Evolutionary conservation across 2,113 vertebrate species (phyloP), one percentile per base, ranked within the genome.

Genomic region (Chloroceryle aenea): DNA sequence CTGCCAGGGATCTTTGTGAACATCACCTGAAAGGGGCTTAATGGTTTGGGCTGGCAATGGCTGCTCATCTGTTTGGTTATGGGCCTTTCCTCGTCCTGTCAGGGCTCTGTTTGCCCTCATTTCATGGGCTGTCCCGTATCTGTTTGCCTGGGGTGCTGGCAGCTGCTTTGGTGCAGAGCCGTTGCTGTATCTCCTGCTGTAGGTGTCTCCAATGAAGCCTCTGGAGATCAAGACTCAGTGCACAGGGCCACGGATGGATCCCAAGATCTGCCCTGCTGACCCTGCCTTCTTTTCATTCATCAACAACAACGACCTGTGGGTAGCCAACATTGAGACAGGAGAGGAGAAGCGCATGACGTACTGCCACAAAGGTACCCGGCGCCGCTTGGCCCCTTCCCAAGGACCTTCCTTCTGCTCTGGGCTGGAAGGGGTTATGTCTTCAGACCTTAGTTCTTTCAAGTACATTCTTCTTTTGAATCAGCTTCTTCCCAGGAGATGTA

Each of bases 191-290:
- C 48, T 74, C 34, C 72, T 61, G 43, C 82, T 30, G 43, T 93
- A 99, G 99, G 98, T 99, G 71, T 98, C 98, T 77, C 99, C 99
- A 29, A 99, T 99, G 98, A 99, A 99, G 97, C 99, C 99, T 9
- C 96, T 99, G 95, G 99, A 99, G 96, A 99, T 99, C 94, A 99
- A 99, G 97, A 99, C 99, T 61, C 99, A 99, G 95, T 99, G 99
- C 96, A 98, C 98, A 0, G 99, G 99, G 72, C 99, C 99, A 32
- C 98, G 99, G 34, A 99, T 99, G 99, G 99, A 99, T 97, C 99
- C 99, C 94, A 99, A 99, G 91, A 99, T 99, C 98, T 99, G 98
- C 76, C 99, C 98, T 0, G 99, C 98, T 2, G 98, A 99, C 91
- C 99, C 99, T 3, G 97, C 98, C 89, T 99, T 99, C 96, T 99